Conservation (phyloP, 2,797 vertebrate genomes). For the Clarias laeviceps region DNA sequence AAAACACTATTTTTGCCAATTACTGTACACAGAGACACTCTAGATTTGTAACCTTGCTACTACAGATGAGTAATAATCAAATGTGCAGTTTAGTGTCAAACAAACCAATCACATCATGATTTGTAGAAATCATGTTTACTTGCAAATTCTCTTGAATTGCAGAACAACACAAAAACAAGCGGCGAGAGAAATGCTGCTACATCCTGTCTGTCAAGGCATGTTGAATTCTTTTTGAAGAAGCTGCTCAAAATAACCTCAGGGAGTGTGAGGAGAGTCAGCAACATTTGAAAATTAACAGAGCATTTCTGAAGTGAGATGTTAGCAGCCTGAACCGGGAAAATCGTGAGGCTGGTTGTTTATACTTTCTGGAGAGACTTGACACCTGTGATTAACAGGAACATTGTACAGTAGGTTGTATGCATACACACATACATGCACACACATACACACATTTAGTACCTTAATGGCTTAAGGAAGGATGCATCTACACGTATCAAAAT, state of each 20-base stretch:
- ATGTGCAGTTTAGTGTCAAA: constrained; percentile 1
- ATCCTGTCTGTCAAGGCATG: constrained; percentile 6
- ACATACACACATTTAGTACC: too few species aligned
- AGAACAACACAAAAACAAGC: background rate
- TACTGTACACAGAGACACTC: constrained; percentile 18
- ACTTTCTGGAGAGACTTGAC: background rate
- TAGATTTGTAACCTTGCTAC: constrained; percentile 40
- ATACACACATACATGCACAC: too few species aligned
- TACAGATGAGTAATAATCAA: constrained; percentile 27
- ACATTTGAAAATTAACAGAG: background rate
- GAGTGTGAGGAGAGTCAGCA: background rate
- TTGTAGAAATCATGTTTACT: background rate
- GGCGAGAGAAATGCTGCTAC: background rate
- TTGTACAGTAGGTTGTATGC: too few species aligned
- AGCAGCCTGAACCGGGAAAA: background rate
- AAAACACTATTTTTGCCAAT: constrained; percentile 36
- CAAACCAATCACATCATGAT: background rate
- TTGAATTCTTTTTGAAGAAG: constrained; percentile 3
- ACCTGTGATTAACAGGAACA: constrained; percentile 7
- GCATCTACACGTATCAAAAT: too few species aligned
- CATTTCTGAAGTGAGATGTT: constrained; percentile 9
- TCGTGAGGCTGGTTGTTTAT: background rate
- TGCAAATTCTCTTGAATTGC: background rate
- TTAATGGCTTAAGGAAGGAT: too few species aligned
- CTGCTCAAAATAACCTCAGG: background rate